Evolutionary conservation across 2,113 vertebrate genomes (phyloP), one percentile per base, ranked within the genome.

Genomic region (Podiceps cristatus): DNA sequence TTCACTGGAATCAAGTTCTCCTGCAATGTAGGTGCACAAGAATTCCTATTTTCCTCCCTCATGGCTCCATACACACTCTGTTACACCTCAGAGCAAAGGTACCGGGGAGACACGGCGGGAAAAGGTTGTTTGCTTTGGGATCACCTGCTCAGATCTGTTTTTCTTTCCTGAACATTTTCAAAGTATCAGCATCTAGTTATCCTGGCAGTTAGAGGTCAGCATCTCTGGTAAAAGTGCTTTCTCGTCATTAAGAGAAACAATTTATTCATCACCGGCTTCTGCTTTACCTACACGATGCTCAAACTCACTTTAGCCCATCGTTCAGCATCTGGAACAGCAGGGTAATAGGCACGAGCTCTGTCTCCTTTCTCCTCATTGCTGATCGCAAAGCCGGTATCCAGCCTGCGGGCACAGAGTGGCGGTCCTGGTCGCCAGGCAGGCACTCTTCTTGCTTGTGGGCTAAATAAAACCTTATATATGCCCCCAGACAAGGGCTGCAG

Each of bases 1-100:
- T 97, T 98, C 96, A 97, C 95, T 22, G 85, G 98, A 98, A 97
- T 98, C 97, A 97, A 98, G 96, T 98, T 98, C 96, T 96, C 94
- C 86, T 96, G 93, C 88, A 97, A 97, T 94, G 93, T 93, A 76
- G 91, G 63, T 68, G 67, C 94, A 97, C 91, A 98, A 44, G 96
- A 95, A 98, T 98, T 98, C 88, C 82, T 93, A 25, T 93, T 96
- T 98, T 96, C 89, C 18, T 74, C 64, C 88, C 47, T 96, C 96
- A 95, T 92, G 80, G 79, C 85, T 91, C 49, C 35, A 10, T 71
- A 68, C 62, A 28, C 95, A 64, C 93, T 89, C 79, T 93, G 53
- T 97, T 98, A 96, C 88, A 94, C 25, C 47, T 95, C 31, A 64
- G 37, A 90, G 74, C 47, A 72, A 90, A 75, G 52, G 44, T 86